Evolutionary conservation across 2,888 invertebrate species (phyloP).

Genomic region (Archips crataeganus): DNA sequence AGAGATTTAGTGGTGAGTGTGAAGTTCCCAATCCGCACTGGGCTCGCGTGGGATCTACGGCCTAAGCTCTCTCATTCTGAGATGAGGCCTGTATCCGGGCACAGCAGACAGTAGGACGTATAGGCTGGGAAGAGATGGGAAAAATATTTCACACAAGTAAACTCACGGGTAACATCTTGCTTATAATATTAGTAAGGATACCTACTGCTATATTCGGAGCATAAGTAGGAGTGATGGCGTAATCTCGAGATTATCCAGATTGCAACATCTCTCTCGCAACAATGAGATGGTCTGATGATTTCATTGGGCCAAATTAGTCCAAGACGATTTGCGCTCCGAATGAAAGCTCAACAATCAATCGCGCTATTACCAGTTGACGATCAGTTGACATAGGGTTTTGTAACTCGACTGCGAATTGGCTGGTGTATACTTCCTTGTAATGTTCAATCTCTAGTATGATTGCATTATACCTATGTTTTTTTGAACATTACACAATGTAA

Average conservation of each 20-base stretch:
- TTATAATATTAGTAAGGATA: slow-evolving; percentile 21
- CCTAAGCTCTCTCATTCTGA: too few species aligned
- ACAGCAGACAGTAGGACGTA: too few species aligned
- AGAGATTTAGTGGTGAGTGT: too few species aligned
- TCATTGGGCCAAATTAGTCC: slow-evolving; percentile 36
- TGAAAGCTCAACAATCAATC: slow-evolving; percentile 40
- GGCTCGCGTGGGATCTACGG: too few species aligned
- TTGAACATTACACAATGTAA: too few species aligned
- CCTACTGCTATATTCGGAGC: slow-evolving; percentile 26
- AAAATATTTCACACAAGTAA: not conserved
- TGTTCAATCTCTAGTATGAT: not conserved
- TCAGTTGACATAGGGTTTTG: slow-evolving; percentile 32
- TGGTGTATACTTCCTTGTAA: not conserved
- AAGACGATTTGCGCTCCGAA: slow-evolving; percentile 26
- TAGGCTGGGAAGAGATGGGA: too few species aligned
- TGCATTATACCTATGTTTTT: too few species aligned
- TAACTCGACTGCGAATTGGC: not conserved
- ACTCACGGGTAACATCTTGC: not conserved
- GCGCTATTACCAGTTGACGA: slow-evolving; percentile 20
- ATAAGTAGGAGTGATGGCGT: slow-evolving; percentile 34
- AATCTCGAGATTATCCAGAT: slow-evolving; percentile 40
- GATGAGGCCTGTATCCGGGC: too few species aligned
- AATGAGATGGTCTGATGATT: slow-evolving; percentile 33
- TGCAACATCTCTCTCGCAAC: slow-evolving; percentile 36
- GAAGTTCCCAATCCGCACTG: too few species aligned